Conservation (phyloP, 2,888 invertebrate genomes). For the Nyleta sp. region DNA sequence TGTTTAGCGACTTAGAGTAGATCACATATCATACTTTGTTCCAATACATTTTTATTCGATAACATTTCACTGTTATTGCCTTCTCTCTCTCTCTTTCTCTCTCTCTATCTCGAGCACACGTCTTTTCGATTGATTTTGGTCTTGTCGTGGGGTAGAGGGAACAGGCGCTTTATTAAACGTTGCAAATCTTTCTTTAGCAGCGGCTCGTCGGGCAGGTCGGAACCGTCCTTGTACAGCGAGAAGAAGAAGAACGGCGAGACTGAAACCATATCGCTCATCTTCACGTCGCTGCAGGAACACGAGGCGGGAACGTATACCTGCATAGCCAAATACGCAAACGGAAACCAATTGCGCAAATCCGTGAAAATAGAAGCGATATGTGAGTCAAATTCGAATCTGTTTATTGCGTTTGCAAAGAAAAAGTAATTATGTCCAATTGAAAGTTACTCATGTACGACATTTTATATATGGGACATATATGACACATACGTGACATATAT, state of each 20-base stretch:
- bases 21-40: too few species aligned
- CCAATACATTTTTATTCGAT: too few species aligned
- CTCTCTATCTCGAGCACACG: conserved; percentile 13
- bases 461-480: too few species aligned
- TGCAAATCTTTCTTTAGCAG: conserved; percentile 32
- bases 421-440: too few species aligned
- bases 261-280: conserved; percentile 88
- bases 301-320: conserved; percentile 93
- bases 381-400: too few species aligned
- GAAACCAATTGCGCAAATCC: conserved; percentile 86
- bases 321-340: conserved; percentile 90
- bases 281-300: conserved; percentile 88
- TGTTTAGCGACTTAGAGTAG: too few species aligned
- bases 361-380: conserved; percentile 90
- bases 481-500: too few species aligned
- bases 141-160: conserved; percentile 12
- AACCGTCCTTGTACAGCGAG: conserved; percentile 88
- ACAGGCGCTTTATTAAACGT: conserved; percentile 26
- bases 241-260: conserved; percentile 84
- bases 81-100: too few species aligned
- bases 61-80: too few species aligned
- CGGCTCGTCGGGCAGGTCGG: conserved; percentile 42
- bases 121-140: conserved; percentile 38
- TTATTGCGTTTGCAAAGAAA: too few species aligned
- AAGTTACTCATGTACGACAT: too few species aligned